phyloP scores from a whole-genome alignment of 2,888 invertebrate genomes.

The Melanchra persicariae region DNA sequence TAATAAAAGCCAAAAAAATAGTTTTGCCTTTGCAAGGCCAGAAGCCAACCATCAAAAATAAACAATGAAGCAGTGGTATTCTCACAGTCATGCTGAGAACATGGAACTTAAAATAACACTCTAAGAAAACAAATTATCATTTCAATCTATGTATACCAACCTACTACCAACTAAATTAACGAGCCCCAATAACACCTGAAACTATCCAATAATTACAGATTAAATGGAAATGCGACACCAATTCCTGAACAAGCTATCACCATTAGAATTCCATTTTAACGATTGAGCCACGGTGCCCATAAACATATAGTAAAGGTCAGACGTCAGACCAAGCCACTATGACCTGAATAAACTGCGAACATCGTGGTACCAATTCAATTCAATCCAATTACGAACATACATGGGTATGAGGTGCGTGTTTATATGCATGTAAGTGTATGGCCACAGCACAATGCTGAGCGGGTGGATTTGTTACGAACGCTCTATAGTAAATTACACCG shows the following conservation, averaged over 20 bases:
- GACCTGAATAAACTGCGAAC: constrained; percentile 85
- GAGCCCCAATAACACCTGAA: constrained; percentile 16
- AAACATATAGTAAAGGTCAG: constrained; percentile 75
- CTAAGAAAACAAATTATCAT: background rate
- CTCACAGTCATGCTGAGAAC: too few relatives aligned
- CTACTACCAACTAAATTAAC: background rate
- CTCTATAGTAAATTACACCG: background rate
- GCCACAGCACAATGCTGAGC: constrained; percentile 15
- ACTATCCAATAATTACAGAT: constrained; percentile 50
- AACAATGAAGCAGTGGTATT: too few relatives aligned
- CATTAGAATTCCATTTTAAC: constrained; percentile 73
- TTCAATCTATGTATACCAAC: background rate
- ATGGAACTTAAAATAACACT: too few relatives aligned
- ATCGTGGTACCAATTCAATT: constrained; percentile 85
- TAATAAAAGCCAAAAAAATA: too few relatives aligned
- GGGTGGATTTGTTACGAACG: background rate
- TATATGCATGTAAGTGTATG: constrained; percentile 38
- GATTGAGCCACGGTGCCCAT: constrained; percentile 70
- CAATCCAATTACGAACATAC: constrained; percentile 83
- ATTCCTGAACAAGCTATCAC: constrained; percentile 63
- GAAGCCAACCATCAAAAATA: too few relatives aligned
- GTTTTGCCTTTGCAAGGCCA: too few relatives aligned
- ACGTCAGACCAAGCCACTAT: constrained; percentile 75
- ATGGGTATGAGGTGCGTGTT: constrained; percentile 65
- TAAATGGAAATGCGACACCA: constrained; percentile 52